Percentiles rank a stretch among this genome's conserved stretches.
Evolutionary conservation across 1,140 invertebrate genomes (phyloP).

Genomic region (Choristoneura fumiferana): DNA sequence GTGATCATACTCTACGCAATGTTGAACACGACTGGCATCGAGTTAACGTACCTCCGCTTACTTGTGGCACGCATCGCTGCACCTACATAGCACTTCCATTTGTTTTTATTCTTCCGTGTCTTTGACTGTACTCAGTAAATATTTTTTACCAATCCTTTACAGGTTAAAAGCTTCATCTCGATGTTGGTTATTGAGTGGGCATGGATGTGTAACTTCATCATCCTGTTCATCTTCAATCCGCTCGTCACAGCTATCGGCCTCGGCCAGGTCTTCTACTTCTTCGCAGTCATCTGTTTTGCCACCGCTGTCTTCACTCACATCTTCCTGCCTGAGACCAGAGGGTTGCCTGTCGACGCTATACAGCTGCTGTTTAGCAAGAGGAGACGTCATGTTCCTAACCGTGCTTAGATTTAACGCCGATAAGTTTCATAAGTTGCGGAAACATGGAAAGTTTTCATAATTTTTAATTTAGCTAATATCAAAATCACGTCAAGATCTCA

Average conservation of each 20-base stretch:
- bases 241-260: conserved; percentile 72
- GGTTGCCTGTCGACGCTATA: conserved; percentile 81
- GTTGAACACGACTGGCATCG: no score
- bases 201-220: conserved; percentile 52
- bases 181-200: conserved; percentile 51
- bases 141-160: conserved; percentile 20
- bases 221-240: conserved; percentile 56
- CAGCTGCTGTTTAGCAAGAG: conserved; percentile 29
- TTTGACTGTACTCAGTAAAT: neutral
- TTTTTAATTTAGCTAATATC: no score
- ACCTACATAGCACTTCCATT: no score
- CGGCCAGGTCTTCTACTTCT: conserved; percentile 76
- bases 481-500: no score
- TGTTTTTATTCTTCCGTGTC: no score
- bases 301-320: conserved; percentile 76
- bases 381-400: neutral
- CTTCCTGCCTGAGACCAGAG: conserved; percentile 85
- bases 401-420: neutral
- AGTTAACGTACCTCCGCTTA: no score
- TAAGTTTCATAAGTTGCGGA: no score
- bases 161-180: conserved; percentile 52
- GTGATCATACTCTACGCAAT: no score
- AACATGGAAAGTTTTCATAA: no score
- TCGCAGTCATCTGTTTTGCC: conserved; percentile 64
- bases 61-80: no score